phyloP scores from a whole-genome alignment of 2,797 vertebrate species.

The Antennarius maculatus region DNA sequence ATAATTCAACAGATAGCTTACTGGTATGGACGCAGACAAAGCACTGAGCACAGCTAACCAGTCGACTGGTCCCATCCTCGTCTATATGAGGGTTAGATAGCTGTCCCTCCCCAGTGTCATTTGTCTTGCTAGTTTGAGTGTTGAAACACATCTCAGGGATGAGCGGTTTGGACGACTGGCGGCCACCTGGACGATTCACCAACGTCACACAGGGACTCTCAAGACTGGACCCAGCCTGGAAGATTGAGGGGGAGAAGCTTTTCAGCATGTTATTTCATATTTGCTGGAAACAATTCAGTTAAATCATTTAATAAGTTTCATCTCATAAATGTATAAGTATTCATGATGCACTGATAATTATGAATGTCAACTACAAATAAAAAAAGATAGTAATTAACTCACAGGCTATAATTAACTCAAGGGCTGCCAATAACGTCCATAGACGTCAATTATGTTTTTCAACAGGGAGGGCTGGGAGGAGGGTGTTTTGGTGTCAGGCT shows the following conservation, averaged over 20 bases:
- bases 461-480: too few species aligned
- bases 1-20: conserved; percentile 65
- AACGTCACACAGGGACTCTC: conserved; percentile 71
- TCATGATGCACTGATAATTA: not conserved
- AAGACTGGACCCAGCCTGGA: conserved; percentile 84
- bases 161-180: conserved; percentile 89
- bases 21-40: conserved; percentile 93
- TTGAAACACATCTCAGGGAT: conserved; percentile 99
- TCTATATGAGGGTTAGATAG: conserved; percentile 89
- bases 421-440: too few species aligned
- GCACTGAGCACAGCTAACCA: conserved; percentile 92
- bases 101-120: conserved; percentile 85
- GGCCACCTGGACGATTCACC: conserved; percentile 60
- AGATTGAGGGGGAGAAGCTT: not conserved
- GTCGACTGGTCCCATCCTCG: conserved; percentile 90
- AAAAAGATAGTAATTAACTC: not conserved
- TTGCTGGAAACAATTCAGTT: too few species aligned
- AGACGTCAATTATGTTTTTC: too few species aligned
- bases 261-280: not conserved
- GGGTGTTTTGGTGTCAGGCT: not conserved
- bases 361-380: not conserved
- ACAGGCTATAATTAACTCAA: too few species aligned
- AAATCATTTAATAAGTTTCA: too few species aligned
- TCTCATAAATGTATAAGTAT: not conserved
- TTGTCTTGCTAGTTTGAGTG: conserved; percentile 77